Percentiles rank a stretch among this genome's conserved stretches.
Evolutionary conservation across 2,888 invertebrate genomes (phyloP).

Genomic region (Synergus umbraculus): DNA sequence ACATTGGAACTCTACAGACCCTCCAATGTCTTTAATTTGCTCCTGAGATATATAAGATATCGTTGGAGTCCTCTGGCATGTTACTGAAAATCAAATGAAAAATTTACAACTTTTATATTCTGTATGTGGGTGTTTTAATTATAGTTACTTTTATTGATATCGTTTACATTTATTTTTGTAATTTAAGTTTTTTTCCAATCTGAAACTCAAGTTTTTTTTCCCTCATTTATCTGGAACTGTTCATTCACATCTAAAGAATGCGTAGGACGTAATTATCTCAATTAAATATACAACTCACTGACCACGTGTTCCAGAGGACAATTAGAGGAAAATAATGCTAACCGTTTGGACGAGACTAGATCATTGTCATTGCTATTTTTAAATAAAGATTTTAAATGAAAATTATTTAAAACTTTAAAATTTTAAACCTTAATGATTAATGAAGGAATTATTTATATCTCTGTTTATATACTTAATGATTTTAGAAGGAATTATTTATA

Average conservation of each 20-base stretch:
- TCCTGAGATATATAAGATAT: conserved; percentile 95
- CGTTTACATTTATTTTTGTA: not conserved
- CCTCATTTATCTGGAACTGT: not conserved
- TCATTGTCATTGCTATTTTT: no score
- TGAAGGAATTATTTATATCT: no score
- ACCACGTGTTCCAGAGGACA: not conserved
- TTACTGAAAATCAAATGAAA: conserved; percentile 75
- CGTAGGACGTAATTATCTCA: not conserved
- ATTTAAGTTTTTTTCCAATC: not conserved
- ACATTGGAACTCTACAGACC: conserved; percentile 91
- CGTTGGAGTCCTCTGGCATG: conserved; percentile 88
- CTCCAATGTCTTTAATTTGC: conserved; percentile 94
- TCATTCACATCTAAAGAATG: not conserved
- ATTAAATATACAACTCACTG: not conserved
- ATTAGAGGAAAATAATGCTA: not conserved
- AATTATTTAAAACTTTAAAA: no score
- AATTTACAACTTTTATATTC: not conserved
- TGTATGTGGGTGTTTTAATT: not conserved
- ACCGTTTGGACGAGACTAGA: no score
- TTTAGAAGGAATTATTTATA: no score
- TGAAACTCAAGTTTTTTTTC: not conserved
- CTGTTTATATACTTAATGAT: no score
- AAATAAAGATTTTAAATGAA: no score
- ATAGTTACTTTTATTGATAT: not conserved
- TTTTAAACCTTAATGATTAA: no score